Evolutionary conservation across 2,888 invertebrate genomes (phyloP).

Genomic region (Chrysolina haemoptera): DNA sequence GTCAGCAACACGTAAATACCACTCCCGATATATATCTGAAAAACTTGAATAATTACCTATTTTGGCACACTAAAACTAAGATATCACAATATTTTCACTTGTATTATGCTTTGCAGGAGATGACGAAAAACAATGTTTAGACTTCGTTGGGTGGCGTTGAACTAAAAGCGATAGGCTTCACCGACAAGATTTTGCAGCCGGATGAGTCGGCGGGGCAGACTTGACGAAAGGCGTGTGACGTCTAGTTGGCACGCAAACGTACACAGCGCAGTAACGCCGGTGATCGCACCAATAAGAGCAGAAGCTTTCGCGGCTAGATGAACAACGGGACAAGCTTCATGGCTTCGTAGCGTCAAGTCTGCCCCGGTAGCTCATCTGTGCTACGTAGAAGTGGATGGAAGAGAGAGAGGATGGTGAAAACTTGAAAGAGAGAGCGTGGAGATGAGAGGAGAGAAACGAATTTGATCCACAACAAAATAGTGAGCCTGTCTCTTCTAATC

Average conservation of each 20-base stretch:
- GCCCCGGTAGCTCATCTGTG: constrained; percentile 59
- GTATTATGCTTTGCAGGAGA: constrained; percentile 64
- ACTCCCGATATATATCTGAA: background rate
- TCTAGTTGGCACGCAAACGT: constrained; percentile 60
- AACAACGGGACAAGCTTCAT: constrained; percentile 63
- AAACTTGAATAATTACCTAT: constrained; percentile 65
- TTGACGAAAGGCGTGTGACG: constrained; percentile 59
- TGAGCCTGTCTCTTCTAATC: constrained; percentile 70
- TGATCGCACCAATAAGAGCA: constrained; percentile 58
- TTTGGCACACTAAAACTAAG: constrained; percentile 70
- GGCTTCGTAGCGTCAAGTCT: constrained; percentile 61
- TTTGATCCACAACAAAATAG: constrained; percentile 72
- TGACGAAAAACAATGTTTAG: constrained; percentile 65
- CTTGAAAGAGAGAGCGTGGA: constrained; percentile 70
- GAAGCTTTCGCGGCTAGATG: constrained; percentile 62
- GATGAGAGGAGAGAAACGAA: constrained; percentile 71
- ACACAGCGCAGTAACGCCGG: constrained; percentile 56
- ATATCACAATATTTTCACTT: constrained; percentile 70
- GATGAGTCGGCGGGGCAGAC: constrained; percentile 53
- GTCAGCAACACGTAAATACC: background rate
- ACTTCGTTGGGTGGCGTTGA: constrained; percentile 65
- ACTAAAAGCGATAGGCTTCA: constrained; percentile 66
- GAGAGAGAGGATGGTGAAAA: constrained; percentile 71
- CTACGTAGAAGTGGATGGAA: constrained; percentile 68
- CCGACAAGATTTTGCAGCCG: constrained; percentile 55